A percentile compares a stretch with the other conserved stretches of the same genome.
These are phyloP conservation scores for Oreocharis arfaki DNA, from an alignment of 2,113 vertebrate species.

Conservation along the genomic window DNA sequence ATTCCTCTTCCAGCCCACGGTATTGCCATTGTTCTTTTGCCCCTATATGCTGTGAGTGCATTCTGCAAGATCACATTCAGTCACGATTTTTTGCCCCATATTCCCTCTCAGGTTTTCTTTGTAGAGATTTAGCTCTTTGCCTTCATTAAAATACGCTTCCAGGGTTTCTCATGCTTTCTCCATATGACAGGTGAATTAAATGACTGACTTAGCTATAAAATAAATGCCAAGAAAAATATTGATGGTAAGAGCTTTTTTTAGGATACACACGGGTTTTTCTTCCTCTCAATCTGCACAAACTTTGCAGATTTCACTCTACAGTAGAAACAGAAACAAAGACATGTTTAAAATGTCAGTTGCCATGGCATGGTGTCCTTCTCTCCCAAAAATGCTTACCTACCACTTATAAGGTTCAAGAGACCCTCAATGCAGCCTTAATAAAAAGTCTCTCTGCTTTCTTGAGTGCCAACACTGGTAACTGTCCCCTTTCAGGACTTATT, in stretches of 20 bases:
- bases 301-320: background rate
- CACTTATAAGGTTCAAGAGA: background rate
- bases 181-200: background rate
- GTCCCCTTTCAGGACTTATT: background rate
- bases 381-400: background rate
- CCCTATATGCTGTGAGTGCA: background rate
- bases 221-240: background rate
- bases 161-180: background rate
- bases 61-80: background rate
- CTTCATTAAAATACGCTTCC: background rate
- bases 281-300: background rate
- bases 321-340: background rate
- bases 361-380: fast-evolving
- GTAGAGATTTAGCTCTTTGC: background rate
- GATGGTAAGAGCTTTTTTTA: background rate
- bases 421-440: background rate
- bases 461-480: background rate
- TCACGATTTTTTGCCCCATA: background rate
- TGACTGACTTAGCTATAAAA: background rate
- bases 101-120: background rate
- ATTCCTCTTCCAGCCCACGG: background rate
- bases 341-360: background rate
- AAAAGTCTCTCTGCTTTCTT: background rate
- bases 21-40: background rate
- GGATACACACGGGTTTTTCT: background rate